A percentile compares a stretch with the other conserved stretches of the same genome.
These are phyloP conservation scores for human DNA, from an alignment of 2,113 vertebrate species.

Conservation along the genomic window DNA sequence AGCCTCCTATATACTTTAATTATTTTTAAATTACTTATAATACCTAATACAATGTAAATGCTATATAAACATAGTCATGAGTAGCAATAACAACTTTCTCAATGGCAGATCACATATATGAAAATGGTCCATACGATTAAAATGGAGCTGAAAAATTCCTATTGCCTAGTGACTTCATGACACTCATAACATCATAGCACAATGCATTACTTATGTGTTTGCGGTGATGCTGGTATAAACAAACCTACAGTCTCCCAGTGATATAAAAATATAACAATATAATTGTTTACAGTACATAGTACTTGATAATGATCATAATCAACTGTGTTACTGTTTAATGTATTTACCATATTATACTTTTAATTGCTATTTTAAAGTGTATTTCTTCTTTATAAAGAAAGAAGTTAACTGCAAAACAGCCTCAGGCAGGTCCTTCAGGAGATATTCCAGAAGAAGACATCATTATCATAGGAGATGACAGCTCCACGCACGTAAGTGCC, in stretches of 20 bases:
- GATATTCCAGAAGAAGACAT: not conserved
- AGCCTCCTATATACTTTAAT: not conserved
- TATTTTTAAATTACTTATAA: not conserved
- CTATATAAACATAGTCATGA: not conserved
- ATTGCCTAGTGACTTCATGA: not conserved
- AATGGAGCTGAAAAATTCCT: not conserved
- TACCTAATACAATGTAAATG: not conserved
- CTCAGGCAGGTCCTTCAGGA: not conserved
- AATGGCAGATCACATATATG: not conserved
- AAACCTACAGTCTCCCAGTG: not conserved
- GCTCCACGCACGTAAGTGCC: not conserved
- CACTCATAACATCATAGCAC: not conserved
- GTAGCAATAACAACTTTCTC: not conserved
- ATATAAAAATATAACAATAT: not conserved
- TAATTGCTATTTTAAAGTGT: not conserved
- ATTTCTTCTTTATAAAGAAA: not conserved
- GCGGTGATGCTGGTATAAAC: not conserved
- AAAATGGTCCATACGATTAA: not conserved
- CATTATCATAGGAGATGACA: not conserved
- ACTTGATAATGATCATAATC: not conserved
- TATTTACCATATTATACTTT: not conserved
- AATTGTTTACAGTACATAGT: not conserved
- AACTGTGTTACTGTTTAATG: not conserved
- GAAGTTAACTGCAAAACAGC: not conserved
- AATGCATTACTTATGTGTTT: not conserved